These are phyloP conservation scores for Drosophila maculinotata DNA, from an alignment of 2,888 invertebrate genomes.

Conservation along the genomic window DNA sequence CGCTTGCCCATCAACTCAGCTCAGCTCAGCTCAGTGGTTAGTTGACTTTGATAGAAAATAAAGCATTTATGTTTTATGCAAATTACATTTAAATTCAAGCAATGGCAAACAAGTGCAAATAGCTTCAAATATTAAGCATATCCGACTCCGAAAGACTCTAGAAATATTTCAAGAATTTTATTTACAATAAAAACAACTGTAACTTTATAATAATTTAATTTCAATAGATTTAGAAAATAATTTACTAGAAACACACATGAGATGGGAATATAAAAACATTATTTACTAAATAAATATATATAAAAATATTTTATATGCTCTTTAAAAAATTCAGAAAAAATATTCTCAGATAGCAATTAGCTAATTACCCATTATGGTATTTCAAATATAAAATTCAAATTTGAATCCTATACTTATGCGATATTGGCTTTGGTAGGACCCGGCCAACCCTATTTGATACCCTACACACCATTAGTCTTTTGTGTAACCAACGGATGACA, in stretches of 20 bases:
- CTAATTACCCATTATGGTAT: too few species aligned
- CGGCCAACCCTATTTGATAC: conserved; percentile 28
- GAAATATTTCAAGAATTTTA: neutral
- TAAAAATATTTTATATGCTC: too few species aligned
- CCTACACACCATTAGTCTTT: conserved; percentile 42
- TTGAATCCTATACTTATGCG: neutral
- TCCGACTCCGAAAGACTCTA: conserved; percentile 30
- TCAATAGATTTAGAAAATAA: too few species aligned
- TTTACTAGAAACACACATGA: too few species aligned
- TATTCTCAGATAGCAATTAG: too few species aligned
- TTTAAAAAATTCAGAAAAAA: too few species aligned
- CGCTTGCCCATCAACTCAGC: conserved; percentile 44
- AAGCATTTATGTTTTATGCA: conserved; percentile 71
- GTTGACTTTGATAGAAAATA: conserved; percentile 70
- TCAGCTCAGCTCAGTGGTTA: conserved; percentile 22
- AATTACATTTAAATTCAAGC: conserved; percentile 71
- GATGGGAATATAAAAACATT: too few species aligned
- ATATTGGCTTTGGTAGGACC: neutral
- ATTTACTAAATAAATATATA: too few species aligned
- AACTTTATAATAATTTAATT: neutral
- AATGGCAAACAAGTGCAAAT: conserved; percentile 51
- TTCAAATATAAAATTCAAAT: neutral
- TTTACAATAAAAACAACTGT: neutral
- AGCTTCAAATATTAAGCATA: neutral
- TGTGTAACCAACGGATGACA: conserved; percentile 47